Base-by-base conservation (phyloP, 64 coral and sea anemone genomes). In the Acropora yongei region DNA sequence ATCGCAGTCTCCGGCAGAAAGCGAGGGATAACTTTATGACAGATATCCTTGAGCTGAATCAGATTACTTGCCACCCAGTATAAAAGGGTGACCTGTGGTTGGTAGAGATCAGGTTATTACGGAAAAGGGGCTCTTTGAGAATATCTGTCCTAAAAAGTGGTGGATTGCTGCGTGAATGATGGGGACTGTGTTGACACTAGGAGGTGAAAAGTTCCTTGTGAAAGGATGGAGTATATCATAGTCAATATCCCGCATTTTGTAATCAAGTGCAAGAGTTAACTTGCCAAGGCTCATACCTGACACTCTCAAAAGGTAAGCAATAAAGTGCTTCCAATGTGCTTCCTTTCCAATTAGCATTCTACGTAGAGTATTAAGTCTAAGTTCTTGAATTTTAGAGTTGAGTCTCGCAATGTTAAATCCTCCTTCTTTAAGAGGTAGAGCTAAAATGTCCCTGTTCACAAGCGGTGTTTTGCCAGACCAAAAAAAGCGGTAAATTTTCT, bases 251-350 rank as follows among this genome's bases (percentile, higher is more conserved):
- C 77, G 50, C 16, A 42, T 9, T 40, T 73, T 5, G 76, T 66
- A 77, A 12, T 49, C 53, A 5, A 57, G 14, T 3, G 55, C 51
- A 0, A 89, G 76, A 4, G 49, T 63, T 0, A 61, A 51, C 1
- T 30, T 19, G 41, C 73, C 76, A 13, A 89, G 88, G 9, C 14
- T 49, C 74, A 61, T 78, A 3, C 47, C 41, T 0, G 74, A 57
- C 3, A 66, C 49, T 2, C 41, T 8, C 1, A 90, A 40, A 18
- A 80, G 81, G 17, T 80, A 43, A 1, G 43, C 42, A 0, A 17
- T 80, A 20, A 90, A 80, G 18, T 44, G 6, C 65, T 90, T 90
- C 88, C 88, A 90, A 58, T 80, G 30, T 12, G 88, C 88, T 3
- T 40, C 40, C 14, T 12, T 44, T 4, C 55, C 55, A 58, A 9